Percentiles rank a stretch among this genome's conserved stretches.
Conservation (phyloP, 1,140 invertebrate genomes). For the Cyclina sinensis region DNA sequence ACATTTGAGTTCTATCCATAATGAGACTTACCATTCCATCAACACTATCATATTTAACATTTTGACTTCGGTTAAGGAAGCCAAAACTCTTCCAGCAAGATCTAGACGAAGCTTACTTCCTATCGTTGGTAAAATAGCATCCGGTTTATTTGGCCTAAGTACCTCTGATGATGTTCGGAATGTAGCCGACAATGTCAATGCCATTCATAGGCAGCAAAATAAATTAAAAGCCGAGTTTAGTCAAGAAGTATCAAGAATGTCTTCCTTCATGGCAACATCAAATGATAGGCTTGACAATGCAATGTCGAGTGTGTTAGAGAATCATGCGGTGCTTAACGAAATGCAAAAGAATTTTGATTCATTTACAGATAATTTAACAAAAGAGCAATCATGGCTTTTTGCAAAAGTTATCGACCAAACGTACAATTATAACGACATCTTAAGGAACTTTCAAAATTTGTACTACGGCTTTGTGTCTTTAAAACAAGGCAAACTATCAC, state of each 20-base stretch:
- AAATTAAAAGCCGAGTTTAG: not conserved
- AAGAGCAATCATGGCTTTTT: not conserved
- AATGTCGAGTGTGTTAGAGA: not conserved
- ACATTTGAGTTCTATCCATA: not conserved
- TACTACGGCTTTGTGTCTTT: not conserved
- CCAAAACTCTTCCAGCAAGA: not conserved
- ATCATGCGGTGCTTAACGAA: too few species aligned
- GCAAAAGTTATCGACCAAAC: not conserved
- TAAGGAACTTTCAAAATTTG: too few species aligned
- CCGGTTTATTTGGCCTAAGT: slow-evolving; percentile 10
- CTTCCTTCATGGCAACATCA: not conserved
- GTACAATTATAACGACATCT: not conserved
- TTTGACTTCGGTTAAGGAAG: not conserved
- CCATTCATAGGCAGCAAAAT: too few species aligned
- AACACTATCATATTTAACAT: not conserved
- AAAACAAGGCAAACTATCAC: not conserved
- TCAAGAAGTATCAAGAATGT: too few species aligned
- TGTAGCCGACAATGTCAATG: too few species aligned
- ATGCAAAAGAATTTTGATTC: too few species aligned
- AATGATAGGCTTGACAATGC: not conserved
- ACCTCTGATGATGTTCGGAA: not conserved
- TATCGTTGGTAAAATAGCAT: slow-evolving; percentile 7
- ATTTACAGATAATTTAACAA: too few species aligned
- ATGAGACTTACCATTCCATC: not conserved
- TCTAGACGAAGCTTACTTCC: not conserved